These are phyloP conservation scores for Mesorhabditis sp. DNA, from an alignment of 2,888 invertebrate genomes.

Conservation along the genomic window DNA sequence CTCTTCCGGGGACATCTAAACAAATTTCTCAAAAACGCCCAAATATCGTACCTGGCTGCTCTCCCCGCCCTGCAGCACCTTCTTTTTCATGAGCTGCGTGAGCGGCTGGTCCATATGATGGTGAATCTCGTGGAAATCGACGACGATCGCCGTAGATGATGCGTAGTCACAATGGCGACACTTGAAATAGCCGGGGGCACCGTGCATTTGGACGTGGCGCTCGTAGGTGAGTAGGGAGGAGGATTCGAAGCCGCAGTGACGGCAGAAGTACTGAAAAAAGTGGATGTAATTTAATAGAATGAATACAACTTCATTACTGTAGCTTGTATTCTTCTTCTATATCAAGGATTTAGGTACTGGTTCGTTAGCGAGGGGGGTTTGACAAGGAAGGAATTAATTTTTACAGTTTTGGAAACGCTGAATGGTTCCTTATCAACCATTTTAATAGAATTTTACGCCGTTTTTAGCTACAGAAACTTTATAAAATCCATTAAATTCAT, in stretches of 20 bases:
- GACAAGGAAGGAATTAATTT: no score
- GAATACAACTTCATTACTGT: no score
- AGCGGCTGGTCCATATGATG: slow-evolving; percentile 5
- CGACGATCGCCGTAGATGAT: neutral
- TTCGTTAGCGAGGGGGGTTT: no score
- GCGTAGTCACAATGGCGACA: neutral
- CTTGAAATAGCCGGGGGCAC: neutral
- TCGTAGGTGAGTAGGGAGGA: neutral
- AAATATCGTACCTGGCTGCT: neutral
- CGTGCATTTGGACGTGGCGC: neutral
- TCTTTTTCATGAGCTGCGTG: neutral
- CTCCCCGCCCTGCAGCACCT: neutral
- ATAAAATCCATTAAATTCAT: no score
- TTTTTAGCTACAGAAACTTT: no score
- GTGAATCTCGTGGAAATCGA: neutral
- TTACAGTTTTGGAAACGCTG: no score
- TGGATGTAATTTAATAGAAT: neutral
- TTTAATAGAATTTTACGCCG: no score
- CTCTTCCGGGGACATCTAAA: neutral
- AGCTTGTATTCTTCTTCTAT: no score
- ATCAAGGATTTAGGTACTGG: no score
- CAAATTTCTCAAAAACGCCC: neutral
- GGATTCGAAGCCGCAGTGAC: neutral
- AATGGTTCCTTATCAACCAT: no score
- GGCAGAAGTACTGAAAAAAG: neutral